Percentiles rank a stretch among this genome's conserved stretches.
phyloP scores from a whole-genome alignment of 2,797 vertebrate species.

The Eurystomus glaucurus region DNA sequence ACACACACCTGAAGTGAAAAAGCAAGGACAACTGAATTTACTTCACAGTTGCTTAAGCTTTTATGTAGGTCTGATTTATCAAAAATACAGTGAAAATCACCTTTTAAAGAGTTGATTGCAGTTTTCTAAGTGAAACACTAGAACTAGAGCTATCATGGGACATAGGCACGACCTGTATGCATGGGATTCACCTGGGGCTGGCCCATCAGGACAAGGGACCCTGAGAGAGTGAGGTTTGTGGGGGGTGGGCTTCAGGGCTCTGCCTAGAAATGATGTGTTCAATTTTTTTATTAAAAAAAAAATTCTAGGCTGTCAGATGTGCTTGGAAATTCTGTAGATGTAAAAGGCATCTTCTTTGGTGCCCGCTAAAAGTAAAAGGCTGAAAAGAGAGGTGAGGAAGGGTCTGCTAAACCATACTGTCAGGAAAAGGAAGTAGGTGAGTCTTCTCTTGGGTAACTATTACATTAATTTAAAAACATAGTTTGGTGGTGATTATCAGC shows the following conservation, averaged over 20 bases:
- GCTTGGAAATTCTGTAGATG: not conserved
- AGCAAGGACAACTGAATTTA: not conserved
- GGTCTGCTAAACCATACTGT: not conserved
- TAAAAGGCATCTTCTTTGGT: not conserved
- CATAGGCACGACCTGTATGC: no score
- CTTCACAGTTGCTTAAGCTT: not conserved
- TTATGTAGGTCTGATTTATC: not conserved
- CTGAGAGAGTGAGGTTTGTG: not conserved
- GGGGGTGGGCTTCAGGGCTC: not conserved
- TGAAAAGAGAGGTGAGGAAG: not conserved
- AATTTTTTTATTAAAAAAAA: not conserved
- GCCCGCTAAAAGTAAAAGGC: not conserved
- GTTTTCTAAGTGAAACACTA: slow-evolving; percentile 8
- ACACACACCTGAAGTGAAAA: not conserved
- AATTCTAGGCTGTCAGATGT: not conserved
- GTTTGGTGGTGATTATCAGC: not conserved
- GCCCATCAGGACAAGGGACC: not conserved
- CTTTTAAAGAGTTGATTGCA: not conserved
- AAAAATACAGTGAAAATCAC: not conserved
- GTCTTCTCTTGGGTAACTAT: not conserved
- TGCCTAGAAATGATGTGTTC: not conserved
- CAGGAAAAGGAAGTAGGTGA: not conserved
- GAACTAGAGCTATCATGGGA: no score
- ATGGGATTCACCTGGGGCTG: no score
- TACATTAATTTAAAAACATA: not conserved